Base-by-base conservation (phyloP, 2,888 invertebrate genomes). In the Eurytoma adleriae region DNA sequence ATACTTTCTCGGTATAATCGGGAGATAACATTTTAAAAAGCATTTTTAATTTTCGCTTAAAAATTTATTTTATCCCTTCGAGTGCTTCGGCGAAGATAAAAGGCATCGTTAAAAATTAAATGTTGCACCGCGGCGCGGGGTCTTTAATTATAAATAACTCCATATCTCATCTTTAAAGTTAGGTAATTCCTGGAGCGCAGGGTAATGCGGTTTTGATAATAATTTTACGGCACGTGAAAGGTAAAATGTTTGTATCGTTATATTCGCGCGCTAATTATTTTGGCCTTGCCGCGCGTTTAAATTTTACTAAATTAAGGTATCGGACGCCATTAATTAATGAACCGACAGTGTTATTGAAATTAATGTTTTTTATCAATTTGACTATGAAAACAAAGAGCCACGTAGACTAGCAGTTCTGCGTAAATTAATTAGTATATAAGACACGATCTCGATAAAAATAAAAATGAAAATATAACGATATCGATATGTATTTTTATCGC, bases 181-280 rank as follows among this genome's bases (percentile, higher is more conserved):
- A 66, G 66, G 71, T 78, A 71, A 56, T 78, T 77, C 12, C 56
- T 10, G 59, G 18, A 48, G 54, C 50, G n/a, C 30, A 18, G 27
- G 40, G 24, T 62, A 76, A 78, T 71, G 64, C 52, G 78, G 67
- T 61, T 20, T 72, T 72, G 50, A 57, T 78, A 78, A 72, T 78
- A 52, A 78, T 78, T 78, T 71, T 57, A 67, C 52, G 72, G 27
- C 52, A 72, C 67, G 71, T 24, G 61, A 0, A 3, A 1, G 61
- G 48, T 3, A 57, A 50, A 27, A 71, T 66, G 71, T 59, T 57
- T 18, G 59, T 59, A 67, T 52, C 78, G 78, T 67, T 72, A 72
- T 72, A 78, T 64, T 66, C 50, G 7, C 57, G 71, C 57, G 67
- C 66, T 78, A 78, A 78, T 78, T 59, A 78, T 78, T 78, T 78